phyloP scores from a whole-genome alignment of 2,113 vertebrate species.

The Gobius niger region DNA sequence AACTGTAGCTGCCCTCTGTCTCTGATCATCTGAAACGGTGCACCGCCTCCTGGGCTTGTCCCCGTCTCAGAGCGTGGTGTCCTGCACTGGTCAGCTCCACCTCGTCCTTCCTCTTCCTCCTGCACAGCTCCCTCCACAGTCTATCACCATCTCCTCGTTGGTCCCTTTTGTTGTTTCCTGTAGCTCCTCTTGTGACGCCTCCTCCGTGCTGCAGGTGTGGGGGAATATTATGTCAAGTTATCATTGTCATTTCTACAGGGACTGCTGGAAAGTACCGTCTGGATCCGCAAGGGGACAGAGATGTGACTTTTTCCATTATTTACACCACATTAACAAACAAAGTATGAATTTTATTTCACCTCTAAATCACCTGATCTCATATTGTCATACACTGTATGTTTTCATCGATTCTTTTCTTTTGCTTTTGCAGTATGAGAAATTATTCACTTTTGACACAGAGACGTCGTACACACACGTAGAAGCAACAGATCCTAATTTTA shows the following conservation, averaged over 20 bases:
- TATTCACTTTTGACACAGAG: conserved; percentile 83
- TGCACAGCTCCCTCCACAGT: too few relatives aligned
- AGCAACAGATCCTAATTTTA: conserved; percentile 68
- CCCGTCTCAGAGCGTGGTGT: too few relatives aligned
- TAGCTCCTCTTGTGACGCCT: too few relatives aligned
- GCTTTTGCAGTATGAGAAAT: conserved; percentile 74
- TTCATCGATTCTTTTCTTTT: background rate
- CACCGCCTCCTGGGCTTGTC: too few relatives aligned
- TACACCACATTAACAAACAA: conserved; percentile 76
- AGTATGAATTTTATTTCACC: conserved; percentile 61
- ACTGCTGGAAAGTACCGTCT: conserved; percentile 78
- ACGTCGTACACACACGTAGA: conserved; percentile 34
- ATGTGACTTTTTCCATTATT: conserved; percentile 80
- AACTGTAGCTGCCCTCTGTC: too few relatives aligned
- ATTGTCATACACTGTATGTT: background rate
- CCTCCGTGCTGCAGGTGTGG: too few relatives aligned
- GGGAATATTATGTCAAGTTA: background rate
- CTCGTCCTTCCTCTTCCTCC: too few relatives aligned
- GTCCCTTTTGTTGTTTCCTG: too few relatives aligned
- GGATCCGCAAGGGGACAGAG: conserved; percentile 86
- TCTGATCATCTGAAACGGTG: too few relatives aligned
- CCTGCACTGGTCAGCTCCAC: too few relatives aligned
- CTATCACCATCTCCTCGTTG: too few relatives aligned
- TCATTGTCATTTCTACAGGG: conserved; percentile 67
- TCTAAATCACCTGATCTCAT: background rate